A percentile compares a stretch with the other conserved stretches of the same genome.
phyloP scores from a whole-genome alignment of 2,797 vertebrate genomes.

The Gymnothorax javanicus region DNA sequence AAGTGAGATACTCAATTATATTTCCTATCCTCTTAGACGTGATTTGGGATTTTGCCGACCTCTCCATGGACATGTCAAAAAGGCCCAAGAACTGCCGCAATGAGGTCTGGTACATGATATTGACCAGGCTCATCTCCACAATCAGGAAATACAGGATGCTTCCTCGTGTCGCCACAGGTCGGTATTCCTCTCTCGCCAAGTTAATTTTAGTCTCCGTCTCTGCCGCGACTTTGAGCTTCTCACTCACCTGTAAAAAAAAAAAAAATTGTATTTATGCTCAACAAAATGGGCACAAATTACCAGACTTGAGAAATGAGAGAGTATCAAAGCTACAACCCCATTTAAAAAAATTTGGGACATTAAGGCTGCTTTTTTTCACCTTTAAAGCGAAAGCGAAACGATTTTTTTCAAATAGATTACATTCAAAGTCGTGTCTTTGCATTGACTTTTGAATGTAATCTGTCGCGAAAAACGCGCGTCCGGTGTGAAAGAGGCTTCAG shows the following conservation, averaged over 20 bases:
- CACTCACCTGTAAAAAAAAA: conserved; percentile 66
- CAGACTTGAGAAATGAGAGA: neutral
- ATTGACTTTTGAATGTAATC: no score
- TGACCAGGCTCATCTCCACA: conserved; percentile 84
- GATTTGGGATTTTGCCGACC: conserved; percentile 73
- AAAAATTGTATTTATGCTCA: neutral
- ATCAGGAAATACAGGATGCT: conserved; percentile 88
- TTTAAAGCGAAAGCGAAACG: no score
- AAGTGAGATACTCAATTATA: conserved; percentile 77
- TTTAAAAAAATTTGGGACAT: neutral
- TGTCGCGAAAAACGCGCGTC: no score
- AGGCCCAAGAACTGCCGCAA: conserved; percentile 80
- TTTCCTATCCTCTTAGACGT: conserved; percentile 76
- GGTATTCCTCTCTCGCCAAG: conserved; percentile 82
- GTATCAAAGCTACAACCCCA: neutral
- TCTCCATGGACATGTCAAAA: conserved; percentile 78
- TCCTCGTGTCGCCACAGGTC: conserved; percentile 78
- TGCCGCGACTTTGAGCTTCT: conserved; percentile 74
- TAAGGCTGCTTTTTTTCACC: no score
- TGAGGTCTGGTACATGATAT: conserved; percentile 86
- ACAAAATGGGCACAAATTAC: neutral
- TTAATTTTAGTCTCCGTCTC: conserved; percentile 82
- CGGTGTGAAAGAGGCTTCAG: no score
- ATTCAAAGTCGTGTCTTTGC: no score
- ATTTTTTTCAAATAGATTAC: no score